phyloP scores from a whole-genome alignment of 1,140 invertebrate genomes.

The Notospermus geniculatus region DNA sequence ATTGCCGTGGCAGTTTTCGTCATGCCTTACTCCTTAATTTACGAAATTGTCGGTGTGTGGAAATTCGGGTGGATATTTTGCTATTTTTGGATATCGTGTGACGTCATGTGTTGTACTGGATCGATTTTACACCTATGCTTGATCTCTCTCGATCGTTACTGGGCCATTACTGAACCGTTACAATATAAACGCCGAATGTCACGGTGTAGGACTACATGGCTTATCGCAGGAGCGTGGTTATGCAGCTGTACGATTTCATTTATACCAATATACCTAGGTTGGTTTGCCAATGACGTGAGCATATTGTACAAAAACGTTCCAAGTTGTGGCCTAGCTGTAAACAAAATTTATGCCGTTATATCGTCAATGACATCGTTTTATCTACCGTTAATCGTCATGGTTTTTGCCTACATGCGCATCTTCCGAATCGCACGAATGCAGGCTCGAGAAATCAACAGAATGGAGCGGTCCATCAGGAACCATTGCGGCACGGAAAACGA shows the following conservation, averaged over 20 bases:
- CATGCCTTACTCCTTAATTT: constrained; percentile 67
- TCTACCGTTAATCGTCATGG: constrained; percentile 88
- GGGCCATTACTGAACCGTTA: constrained; percentile 97
- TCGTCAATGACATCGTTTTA: constrained; percentile 97
- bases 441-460: constrained; percentile 82
- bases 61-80: constrained; percentile 94
- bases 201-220: constrained; percentile 71
- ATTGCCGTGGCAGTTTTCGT: constrained; percentile 78
- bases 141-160: constrained; percentile 95
- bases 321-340: constrained; percentile 57
- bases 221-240: constrained; percentile 93
- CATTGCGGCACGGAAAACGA: neutral
- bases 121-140: constrained; percentile 98
- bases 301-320: neutral
- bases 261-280: constrained; percentile 89
- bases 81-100: constrained; percentile 97
- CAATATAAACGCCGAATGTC: constrained; percentile 95
- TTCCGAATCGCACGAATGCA: constrained; percentile 98
- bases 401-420: constrained; percentile 80
- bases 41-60: constrained; percentile 73
- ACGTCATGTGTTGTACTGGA: constrained; percentile 98
- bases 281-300: constrained; percentile 58
- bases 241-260: constrained; percentile 93
- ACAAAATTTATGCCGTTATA: constrained; percentile 91
- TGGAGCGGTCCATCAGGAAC: constrained; percentile 1